Percentiles rank a stretch among this genome's conserved stretches.
Evolutionary conservation across 2,888 invertebrate genomes (phyloP).

Genomic region (Dolichomitus sp.): DNA sequence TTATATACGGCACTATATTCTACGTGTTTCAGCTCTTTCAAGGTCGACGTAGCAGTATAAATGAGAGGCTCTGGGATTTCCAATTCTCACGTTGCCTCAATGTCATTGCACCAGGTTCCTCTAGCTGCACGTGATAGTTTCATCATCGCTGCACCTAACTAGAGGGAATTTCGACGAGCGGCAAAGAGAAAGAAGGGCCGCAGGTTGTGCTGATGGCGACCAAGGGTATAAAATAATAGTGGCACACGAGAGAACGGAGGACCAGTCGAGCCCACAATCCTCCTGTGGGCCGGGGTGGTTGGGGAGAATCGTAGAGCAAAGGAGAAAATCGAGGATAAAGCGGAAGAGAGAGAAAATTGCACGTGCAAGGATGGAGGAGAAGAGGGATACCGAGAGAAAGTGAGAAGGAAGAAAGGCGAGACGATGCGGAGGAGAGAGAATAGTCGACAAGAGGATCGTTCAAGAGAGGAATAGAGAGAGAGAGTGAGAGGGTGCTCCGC

Average conservation of each 20-base stretch:
- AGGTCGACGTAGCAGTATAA: background rate
- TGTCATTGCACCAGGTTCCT: slow-evolving; percentile 5
- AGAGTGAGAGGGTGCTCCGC: slow-evolving; percentile 81
- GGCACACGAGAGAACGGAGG: slow-evolving; percentile 73
- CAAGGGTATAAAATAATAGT: slow-evolving; percentile 82
- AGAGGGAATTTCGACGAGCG: slow-evolving; percentile 29
- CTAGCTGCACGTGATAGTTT: slow-evolving; percentile 17
- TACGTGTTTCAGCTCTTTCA: background rate
- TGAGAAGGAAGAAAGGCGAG: slow-evolving; percentile 52
- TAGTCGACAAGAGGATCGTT: slow-evolving; percentile 27
- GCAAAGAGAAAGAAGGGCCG: slow-evolving; percentile 42
- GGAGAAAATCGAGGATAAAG: slow-evolving; percentile 58
- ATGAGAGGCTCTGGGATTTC: background rate
- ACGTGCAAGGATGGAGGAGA: background rate
- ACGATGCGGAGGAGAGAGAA: slow-evolving; percentile 49
- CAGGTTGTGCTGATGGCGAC: slow-evolving; percentile 56
- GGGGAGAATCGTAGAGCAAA: slow-evolving; percentile 36
- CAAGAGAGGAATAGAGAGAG: slow-evolving; percentile 57
- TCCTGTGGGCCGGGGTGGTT: background rate
- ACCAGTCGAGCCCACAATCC: slow-evolving; percentile 37
- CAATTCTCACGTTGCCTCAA: slow-evolving; percentile 7
- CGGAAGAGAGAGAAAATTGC: slow-evolving; percentile 17
- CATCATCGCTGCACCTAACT: background rate
- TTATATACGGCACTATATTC: slow-evolving; percentile 1
- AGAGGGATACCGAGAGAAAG: slow-evolving; percentile 34